Conservation (phyloP, 2,797 vertebrate genomes). For the Coranthus polyacanthus region DNA sequence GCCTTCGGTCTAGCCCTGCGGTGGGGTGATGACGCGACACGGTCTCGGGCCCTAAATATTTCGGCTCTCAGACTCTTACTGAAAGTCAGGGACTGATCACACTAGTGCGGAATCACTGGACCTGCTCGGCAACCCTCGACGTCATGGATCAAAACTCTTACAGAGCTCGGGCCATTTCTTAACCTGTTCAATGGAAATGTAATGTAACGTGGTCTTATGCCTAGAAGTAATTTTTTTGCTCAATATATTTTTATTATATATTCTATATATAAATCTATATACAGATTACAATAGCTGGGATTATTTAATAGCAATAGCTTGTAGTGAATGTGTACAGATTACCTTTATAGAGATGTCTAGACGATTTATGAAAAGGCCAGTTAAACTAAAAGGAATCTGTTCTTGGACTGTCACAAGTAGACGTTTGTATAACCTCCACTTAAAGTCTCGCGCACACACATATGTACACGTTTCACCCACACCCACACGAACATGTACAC, state of each 20-base stretch:
- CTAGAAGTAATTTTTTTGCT: conserved; percentile 85
- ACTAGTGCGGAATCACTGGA: conserved; percentile 60
- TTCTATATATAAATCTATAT: conserved; percentile 88
- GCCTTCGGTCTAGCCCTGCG: conserved; percentile 49
- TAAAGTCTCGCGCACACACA: conserved; percentile 68
- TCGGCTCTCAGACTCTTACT: conserved; percentile 56
- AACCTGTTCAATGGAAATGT: conserved; percentile 81
- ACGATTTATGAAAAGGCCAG: conserved; percentile 91
- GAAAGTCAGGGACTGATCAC: conserved; percentile 59
- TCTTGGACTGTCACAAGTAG: conserved; percentile 77
- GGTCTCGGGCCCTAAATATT: conserved; percentile 58
- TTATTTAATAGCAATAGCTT: conserved; percentile 98
- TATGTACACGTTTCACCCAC: conserved; percentile 42
- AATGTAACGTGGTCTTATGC: conserved; percentile 84
- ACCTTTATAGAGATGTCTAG: conserved; percentile 87
- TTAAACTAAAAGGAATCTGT: conserved; percentile 81
- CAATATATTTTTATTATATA: conserved; percentile 89
- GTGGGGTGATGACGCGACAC: conserved; percentile 29
- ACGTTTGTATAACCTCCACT: conserved; percentile 79
- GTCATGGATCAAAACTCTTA: conserved; percentile 63
- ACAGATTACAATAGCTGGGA: conserved; percentile 88
- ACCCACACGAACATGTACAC: conserved; percentile 52
- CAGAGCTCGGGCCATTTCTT: conserved; percentile 68
- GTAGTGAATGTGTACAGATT: conserved; percentile 93
- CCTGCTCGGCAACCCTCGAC: conserved; percentile 68